Evolutionary conservation across 2,113 vertebrate genomes (phyloP), one percentile per base, ranked within the genome.

Genomic region (Pygoscelis adeliae): DNA sequence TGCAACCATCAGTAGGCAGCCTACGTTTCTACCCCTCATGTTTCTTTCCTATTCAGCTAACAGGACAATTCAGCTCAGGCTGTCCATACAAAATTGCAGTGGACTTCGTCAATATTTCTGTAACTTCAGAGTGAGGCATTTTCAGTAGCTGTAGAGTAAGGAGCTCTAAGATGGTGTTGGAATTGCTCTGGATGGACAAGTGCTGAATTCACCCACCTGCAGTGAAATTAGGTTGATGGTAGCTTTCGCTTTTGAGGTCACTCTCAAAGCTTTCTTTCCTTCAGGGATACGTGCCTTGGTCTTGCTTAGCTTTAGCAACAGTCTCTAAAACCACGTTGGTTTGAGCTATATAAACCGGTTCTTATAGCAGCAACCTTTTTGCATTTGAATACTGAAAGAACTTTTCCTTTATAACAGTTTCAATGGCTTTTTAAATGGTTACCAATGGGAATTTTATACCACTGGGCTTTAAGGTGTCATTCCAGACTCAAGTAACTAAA

Each of bases 21-120:
- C 11, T 40, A 2, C 1, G 0, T 47, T 69, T 76, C 79, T 46
- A 30, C 3, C 4, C 11, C 4, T 34, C 2, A 0, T 32, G 18
- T 32, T 15, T 40, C 27, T 63, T 36, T 26, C 16, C 27, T 80
- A 1, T 47, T 70, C 61, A 69, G 6, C 13, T 74, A 18, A 36
- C 2, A 66, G 44, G 21, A 38, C 11, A 49, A 26, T 27, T 84
- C 44, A 53, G 14, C 47, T 74, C 56, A 36, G 25, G 19, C 26
- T 36, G 36, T 72, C 52, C 2, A 0, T 81, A 32, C 17, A 53
- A 7, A 58, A 72, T 15, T 83, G 32, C 46, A 47, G 42, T 10
- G 27, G 38, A 49, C 50, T 74, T 34, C 10, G 10, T 42, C 36
- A n/a, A 2, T 32, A 49, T 42, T 89, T 91, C 58, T 19, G 2